phyloP scores from a whole-genome alignment of 2,113 vertebrate genomes.

The Pedetes capensis region DNA sequence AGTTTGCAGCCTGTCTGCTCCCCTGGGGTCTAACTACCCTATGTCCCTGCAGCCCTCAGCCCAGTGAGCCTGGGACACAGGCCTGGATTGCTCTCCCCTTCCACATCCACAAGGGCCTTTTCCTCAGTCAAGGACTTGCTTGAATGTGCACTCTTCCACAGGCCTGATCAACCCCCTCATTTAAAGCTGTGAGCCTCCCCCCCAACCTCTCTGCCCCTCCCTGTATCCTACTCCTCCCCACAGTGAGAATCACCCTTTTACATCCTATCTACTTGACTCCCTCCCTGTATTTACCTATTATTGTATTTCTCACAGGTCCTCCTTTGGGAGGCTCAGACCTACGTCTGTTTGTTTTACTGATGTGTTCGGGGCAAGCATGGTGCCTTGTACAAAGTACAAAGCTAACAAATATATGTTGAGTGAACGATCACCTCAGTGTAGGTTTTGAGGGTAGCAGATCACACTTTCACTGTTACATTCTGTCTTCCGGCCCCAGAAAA shows the following conservation, averaged over 20 bases:
- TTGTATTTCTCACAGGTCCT: neutral
- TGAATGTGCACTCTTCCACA: neutral
- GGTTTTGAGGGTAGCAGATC: neutral
- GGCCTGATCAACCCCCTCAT: neutral
- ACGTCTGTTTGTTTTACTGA: neutral
- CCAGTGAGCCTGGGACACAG: neutral
- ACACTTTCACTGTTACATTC: neutral
- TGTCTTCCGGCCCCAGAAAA: neutral
- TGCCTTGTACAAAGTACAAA: neutral
- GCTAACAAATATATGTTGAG: neutral
- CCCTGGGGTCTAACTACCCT: neutral
- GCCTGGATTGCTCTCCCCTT: neutral
- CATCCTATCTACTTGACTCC: neutral
- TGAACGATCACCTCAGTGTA: neutral
- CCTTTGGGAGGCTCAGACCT: neutral
- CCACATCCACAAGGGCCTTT: neutral
- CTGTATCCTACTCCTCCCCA: neutral
- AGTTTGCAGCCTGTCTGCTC: neutral
- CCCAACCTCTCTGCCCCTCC: neutral
- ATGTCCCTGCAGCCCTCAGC: neutral
- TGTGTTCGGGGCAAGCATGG: neutral
- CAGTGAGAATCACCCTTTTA: neutral
- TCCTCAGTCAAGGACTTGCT: neutral
- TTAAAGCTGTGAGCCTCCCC: neutral
- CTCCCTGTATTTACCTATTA: neutral